Evolutionary conservation across 1,140 invertebrate species (phyloP), one percentile per base, ranked within the genome.

Genomic region (Drosophila elegans): DNA sequence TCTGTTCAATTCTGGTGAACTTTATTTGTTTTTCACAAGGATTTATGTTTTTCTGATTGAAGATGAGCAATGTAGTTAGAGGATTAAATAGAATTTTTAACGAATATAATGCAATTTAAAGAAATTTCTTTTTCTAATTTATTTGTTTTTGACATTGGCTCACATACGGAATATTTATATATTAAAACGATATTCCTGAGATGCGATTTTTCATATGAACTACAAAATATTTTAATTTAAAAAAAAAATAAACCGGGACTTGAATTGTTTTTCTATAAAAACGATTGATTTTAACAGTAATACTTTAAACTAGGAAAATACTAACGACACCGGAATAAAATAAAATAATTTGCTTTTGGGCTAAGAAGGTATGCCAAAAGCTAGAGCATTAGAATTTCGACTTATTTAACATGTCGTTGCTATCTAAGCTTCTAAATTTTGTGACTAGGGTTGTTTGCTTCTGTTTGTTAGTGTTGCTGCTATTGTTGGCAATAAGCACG

Each of bases 401-500:
- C 46, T 21, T 45, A 32, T 52, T 3, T 2, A 21, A 7, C 12
- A 11, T 32, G n/a, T 12, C n/a, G 10, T 45, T 27, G 34, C 12
- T 13, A 53, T 49, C 63, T 45, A 64, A 36, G 29, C 25, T 38
- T 3, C 45, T 42, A 27, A 21, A 34, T 25, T 34, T 36, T 48
- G 16, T 46, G 66, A 25, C n/a, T 27, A 5, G 55, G 12, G 6
- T 32, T 54, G 48, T 39, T 59, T 53, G 10, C 16, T 41, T 32
- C 48, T 53, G 39, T n/a, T 27, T 21, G 38, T 63, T 51, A 16
- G 34, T 45, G 56, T 67, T 44, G 32, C 27, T 38, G 7, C 13
- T 56, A 51, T 27, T 42, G 42, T 51, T 42, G 39, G 49, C 66
- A 52, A 73, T 72, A 76, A 86, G 42, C 55, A 80, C 67, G 62